A percentile compares a stretch with the other conserved stretches of the same genome.
Conservation (phyloP, 2,888 invertebrate genomes). For the Diachrysia chrysitis region DNA sequence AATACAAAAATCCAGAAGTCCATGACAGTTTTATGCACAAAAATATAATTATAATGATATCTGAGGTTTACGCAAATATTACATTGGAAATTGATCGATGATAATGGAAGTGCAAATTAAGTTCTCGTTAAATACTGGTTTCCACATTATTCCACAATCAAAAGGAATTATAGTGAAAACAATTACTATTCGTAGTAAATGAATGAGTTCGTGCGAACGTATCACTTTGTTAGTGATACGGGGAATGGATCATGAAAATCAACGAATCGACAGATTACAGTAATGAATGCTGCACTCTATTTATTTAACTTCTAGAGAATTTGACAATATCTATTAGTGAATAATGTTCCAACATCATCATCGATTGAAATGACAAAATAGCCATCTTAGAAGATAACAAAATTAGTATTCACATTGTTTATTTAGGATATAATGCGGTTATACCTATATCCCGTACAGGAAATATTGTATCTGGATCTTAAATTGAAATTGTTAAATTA, state of each 20-base stretch:
- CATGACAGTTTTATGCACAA: neutral
- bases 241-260: neutral
- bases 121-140: neutral
- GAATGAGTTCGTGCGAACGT: neutral
- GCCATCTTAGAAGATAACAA: too few relatives aligned
- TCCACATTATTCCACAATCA: conserved; percentile 1
- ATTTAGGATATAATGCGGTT: too few relatives aligned
- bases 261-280: neutral
- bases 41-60: neutral
- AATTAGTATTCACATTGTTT: too few relatives aligned
- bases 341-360: too few relatives aligned
- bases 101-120: conserved; percentile 4
- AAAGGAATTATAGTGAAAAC: conserved; percentile 5
- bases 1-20: neutral
- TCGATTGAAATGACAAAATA: too few relatives aligned
- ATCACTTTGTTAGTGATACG: conserved; percentile 2
- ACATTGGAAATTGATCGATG: neutral
- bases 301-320: neutral
- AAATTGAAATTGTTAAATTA: too few relatives aligned
- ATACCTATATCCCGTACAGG: too few relatives aligned
- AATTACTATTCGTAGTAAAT: conserved; percentile 1
- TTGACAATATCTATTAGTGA: too few relatives aligned
- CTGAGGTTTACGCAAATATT: neutral
- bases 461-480: too few relatives aligned
- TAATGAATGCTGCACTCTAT: neutral